phyloP scores from a whole-genome alignment of 1,140 invertebrate genomes.

The Dendrolimus punctatus region DNA sequence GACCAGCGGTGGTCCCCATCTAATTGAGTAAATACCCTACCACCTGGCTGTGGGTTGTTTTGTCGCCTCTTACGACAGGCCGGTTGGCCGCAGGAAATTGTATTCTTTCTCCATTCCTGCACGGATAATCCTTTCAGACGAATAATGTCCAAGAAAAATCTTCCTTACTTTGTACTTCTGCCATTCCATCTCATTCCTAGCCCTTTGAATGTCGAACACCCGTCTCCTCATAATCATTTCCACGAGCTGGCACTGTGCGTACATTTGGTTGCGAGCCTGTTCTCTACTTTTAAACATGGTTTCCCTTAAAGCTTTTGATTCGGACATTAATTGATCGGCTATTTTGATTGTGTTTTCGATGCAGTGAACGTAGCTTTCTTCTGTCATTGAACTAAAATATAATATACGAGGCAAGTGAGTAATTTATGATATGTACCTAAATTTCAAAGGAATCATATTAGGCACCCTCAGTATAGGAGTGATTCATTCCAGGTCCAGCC shows the following conservation, averaged over 20 bases:
- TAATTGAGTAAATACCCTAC: too few relatives aligned
- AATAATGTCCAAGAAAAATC: not conserved
- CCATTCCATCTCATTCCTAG: conserved; percentile 90
- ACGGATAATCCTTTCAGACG: too few relatives aligned
- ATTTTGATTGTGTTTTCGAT: conserved; percentile 82
- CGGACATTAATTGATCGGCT: conserved; percentile 84
- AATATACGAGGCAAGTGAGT: not conserved
- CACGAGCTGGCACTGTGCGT: conserved; percentile 84
- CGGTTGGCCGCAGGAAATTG: too few relatives aligned
- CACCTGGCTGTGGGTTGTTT: too few relatives aligned
- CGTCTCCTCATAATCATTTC: conserved; percentile 87
- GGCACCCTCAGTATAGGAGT: too few relatives aligned
- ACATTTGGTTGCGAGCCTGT: conserved; percentile 83
- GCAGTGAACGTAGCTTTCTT: conserved; percentile 88
- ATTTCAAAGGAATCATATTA: too few relatives aligned
- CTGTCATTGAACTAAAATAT: conserved; percentile 72
- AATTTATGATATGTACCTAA: too few relatives aligned
- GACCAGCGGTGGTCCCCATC: too few relatives aligned
- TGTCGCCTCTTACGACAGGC: too few relatives aligned
- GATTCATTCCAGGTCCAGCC: too few relatives aligned
- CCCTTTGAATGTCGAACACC: conserved; percentile 88
- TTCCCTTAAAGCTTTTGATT: conserved; percentile 83
- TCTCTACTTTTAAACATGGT: conserved; percentile 83
- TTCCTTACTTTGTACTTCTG: conserved; percentile 84
- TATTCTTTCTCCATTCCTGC: too few relatives aligned